These are phyloP conservation scores for Zosterops borbonicus DNA, from an alignment of 2,113 vertebrate species.

Conservation along the genomic window DNA sequence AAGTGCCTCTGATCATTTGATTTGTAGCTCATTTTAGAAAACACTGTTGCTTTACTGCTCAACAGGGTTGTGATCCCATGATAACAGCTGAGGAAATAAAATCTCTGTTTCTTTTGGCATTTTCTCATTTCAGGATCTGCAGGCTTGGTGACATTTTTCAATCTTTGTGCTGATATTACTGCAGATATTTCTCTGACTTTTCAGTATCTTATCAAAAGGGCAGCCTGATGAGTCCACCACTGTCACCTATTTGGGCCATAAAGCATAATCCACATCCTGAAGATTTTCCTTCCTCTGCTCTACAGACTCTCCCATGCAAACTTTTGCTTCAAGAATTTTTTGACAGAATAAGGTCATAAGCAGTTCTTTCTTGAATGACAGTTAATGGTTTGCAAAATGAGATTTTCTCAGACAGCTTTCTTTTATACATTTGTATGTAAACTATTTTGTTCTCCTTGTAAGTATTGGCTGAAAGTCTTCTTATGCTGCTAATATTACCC, in stretches of 20 bases:
- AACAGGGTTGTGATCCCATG: neutral
- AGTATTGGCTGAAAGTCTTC: neutral
- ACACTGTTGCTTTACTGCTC: neutral
- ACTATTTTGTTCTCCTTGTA: neutral
- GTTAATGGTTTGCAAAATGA: neutral
- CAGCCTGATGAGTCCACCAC: neutral
- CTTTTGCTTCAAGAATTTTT: neutral
- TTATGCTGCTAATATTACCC: neutral
- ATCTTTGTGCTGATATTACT: neutral
- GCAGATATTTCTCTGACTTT: neutral
- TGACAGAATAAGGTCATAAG: neutral
- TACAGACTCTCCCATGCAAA: neutral
- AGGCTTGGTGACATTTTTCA: conserved; percentile 19
- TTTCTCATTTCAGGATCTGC: conserved; percentile 36
- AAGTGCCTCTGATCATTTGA: neutral
- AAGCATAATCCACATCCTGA: neutral
- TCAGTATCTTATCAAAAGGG: neutral
- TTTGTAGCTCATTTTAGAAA: conserved; percentile 8
- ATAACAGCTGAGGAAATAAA: conserved; percentile 52
- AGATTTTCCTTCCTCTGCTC: neutral
- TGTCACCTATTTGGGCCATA: neutral
- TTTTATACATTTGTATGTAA: neutral
- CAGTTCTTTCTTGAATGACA: neutral
- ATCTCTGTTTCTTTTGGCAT: conserved; percentile 40
- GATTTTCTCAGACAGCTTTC: neutral